Evolutionary conservation across 1,140 invertebrate species (phyloP), one percentile per base, ranked within the genome.

Genomic region (Leptinotarsa texana): DNA sequence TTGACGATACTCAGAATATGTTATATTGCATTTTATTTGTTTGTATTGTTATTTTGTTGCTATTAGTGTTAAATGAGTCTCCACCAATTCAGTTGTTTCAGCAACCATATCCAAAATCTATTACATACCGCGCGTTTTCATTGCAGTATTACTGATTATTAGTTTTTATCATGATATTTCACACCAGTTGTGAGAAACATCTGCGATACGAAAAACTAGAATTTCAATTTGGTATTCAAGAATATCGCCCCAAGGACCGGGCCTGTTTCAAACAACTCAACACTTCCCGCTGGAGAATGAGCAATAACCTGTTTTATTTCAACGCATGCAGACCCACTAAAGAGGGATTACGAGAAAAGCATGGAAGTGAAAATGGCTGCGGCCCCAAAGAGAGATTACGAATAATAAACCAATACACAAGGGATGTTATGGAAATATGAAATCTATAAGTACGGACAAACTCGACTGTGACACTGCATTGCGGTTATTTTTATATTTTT

Each of bases 401-500:
- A 70, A 77, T 75, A 77, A 75, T 77, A 77, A 77, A 77, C 76
- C 76, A 69, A 77, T 77, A 77, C 71, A 72, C 74, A 75, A 42
- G 74, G 75, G 76, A 69, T 66, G 69, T 75, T 77, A 77, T 77
- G 76, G 74, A 77, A 77, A 77, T 77, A 70, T 75, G 74, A 77
- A 77, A 77, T 77, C 76, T 77, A 77, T 77, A 72, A 75, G 73
- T 74, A 77, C 63, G 69, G 74, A 69, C 73, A 77, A 42, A 49
- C 74, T 42, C 57, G 73, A 66, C 69, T 72, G 62, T 63, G 47
- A 66, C 76, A 72, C 76, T 77, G 76, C 76, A 77, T 75, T 77
- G 76, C 76, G 76, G 76, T 73, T 77, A 62, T 75, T 77, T 77
- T 77, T 77, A 77, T 77, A 77, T 68, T 75, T 73, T 66, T 75